phyloP scores from a whole-genome alignment of 2,888 invertebrate genomes.

The Pristionchus entomophagus region DNA sequence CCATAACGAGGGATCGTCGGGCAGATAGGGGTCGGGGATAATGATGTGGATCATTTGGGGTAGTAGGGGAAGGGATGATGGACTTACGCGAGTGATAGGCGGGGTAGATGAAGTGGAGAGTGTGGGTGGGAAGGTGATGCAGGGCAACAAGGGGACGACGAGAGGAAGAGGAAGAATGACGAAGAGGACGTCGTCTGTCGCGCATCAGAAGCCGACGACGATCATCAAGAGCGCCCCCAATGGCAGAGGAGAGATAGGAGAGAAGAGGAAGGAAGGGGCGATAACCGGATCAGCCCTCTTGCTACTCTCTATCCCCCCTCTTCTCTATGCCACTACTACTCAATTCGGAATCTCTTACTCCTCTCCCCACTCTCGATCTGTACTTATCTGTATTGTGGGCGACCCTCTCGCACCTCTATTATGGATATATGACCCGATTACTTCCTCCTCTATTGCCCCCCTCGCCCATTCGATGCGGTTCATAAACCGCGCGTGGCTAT shows the following conservation, averaged over 20 bases:
- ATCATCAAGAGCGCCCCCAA: not conserved
- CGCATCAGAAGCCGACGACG: not conserved
- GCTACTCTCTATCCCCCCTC: too few species aligned
- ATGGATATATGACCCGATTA: slow-evolving; percentile 36
- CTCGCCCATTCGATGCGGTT: slow-evolving; percentile 12
- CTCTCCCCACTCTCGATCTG: slow-evolving; percentile 14
- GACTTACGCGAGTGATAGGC: slow-evolving; percentile 25
- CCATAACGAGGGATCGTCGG: slow-evolving; percentile 12
- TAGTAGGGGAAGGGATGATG: not conserved
- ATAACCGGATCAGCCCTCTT: slow-evolving; percentile 39
- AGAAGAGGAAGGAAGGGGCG: slow-evolving; percentile 7
- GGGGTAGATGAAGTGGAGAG: slow-evolving; percentile 43
- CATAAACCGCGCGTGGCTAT: slow-evolving; percentile 16
- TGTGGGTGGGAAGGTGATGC: slow-evolving; percentile 4
- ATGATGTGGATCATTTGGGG: not conserved
- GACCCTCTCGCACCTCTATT: not conserved
- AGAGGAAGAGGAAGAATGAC: not conserved
- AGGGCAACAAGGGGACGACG: not conserved
- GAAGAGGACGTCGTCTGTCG: not conserved
- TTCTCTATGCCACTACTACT: too few species aligned
- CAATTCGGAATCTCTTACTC: not conserved
- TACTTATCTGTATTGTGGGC: slow-evolving; percentile 26
- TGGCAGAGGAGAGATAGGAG: not conserved
- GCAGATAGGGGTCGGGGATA: not conserved
- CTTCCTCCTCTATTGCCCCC: not conserved